Evolutionary conservation across 1,140 invertebrate species (phyloP), one percentile per base, ranked within the genome.

Genomic region (Papilio helenus): DNA sequence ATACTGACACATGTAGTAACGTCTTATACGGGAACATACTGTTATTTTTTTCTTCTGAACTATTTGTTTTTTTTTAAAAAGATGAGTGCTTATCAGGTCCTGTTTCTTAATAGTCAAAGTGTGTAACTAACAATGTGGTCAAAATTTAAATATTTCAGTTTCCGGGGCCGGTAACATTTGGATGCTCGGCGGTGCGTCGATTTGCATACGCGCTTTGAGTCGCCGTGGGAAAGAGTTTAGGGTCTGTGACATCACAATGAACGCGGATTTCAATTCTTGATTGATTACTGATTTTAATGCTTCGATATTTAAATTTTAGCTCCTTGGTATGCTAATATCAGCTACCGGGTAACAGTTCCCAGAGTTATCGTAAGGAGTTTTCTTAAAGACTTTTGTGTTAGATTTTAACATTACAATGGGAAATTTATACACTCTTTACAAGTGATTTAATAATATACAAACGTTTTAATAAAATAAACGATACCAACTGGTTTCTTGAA

Each of bases 141-240:
- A 20, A 86, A 88, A 85, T 87, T 86, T 87, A 84, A 88, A 89
- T 89, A 88, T 88, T 84, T 87, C 83, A 82, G 85, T 84, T 87
- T 86, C 88, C 86, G 85, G 83, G 58, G 76, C 44, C 77, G 81
- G 84, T 86, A 84, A 86, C 84, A 88, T 79, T 80, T 82, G 79
- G 82, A 82, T 78, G 80, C 79, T 74, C n/a, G 46, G 58, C 81
- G 79, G 82, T 76, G 77, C 78, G 74, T 79, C 76, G 49, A 88
- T 92, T 89, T 86, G 86, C 89, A 92, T 91, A 91, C 82, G 78
- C 72, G 81, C 80, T 73, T 80, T 77, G 76, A 83, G 80, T 79
- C 85, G 82, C 86, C 82, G 86, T 86, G 86, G 86, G 90, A 90
- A 92, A 86, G 81, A 82, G 72, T 72, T 80, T 82, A 58, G 76